phyloP scores from a whole-genome alignment of 2,888 invertebrate genomes.

The Xestoiulus laeticollis region DNA sequence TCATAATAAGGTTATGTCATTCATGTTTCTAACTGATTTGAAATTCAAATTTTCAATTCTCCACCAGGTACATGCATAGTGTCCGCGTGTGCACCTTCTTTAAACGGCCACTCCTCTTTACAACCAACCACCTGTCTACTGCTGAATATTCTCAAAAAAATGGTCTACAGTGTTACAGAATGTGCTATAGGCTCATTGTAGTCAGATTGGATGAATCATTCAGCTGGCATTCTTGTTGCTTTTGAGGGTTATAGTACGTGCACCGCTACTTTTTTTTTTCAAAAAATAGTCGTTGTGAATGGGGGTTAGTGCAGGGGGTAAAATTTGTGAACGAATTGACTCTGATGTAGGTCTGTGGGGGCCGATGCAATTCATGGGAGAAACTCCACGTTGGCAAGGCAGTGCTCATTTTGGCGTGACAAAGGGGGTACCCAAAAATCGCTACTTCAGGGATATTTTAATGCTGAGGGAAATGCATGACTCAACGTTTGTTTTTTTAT shows the following conservation, averaged over 20 bases:
- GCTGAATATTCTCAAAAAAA: not conserved
- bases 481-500: not conserved
- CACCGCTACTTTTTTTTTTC: not conserved
- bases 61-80: constrained; percentile 8
- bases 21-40: not conserved
- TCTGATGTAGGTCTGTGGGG: constrained; percentile 15
- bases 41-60: constrained; percentile 21
- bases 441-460: not conserved
- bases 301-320: constrained; percentile 16
- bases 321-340: constrained; percentile 19
- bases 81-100: not conserved
- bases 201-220: not conserved
- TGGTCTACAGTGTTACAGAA: not conserved
- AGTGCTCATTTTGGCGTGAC: not conserved
- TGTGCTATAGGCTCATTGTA: not conserved
- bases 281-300: constrained; percentile 1
- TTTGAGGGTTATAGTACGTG: not conserved
- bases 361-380: not conserved
- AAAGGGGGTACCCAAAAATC: not conserved
- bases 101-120: not conserved
- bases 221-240: constrained; percentile 20
- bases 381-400: constrained; percentile 48
- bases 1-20: not conserved
- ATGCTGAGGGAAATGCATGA: not conserved
- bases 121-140: constrained; percentile 35